These are phyloP conservation scores for Phortica variegata DNA, from an alignment of 1,140 invertebrate species.

Conservation along the genomic window DNA sequence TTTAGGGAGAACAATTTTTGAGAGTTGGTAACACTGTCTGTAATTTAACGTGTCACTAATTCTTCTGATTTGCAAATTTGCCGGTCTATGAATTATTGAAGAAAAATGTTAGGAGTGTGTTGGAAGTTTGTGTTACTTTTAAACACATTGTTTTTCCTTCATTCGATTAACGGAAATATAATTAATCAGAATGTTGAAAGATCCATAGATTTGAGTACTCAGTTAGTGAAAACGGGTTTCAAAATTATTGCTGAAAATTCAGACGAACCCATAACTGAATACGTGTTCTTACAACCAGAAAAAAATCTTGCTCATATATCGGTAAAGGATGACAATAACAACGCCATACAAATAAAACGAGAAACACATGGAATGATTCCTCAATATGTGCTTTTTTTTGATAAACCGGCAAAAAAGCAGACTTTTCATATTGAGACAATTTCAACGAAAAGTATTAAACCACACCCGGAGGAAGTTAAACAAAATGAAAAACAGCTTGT, in stretches of 20 bases:
- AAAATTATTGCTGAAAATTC: slow-evolving; percentile 82
- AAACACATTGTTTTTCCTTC: no score
- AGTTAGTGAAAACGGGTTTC: slow-evolving; percentile 80
- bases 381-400: slow-evolving; percentile 36
- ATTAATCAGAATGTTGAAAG: slow-evolving; percentile 82
- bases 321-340: slow-evolving; percentile 67
- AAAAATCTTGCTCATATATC: slow-evolving; percentile 73
- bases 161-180: slow-evolving; percentile 61
- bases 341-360: slow-evolving; percentile 63
- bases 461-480: slow-evolving; percentile 83
- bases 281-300: slow-evolving; percentile 68
- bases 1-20: no score
- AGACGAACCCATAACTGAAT: slow-evolving; percentile 68
- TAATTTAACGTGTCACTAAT: no score
- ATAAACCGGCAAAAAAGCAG: slow-evolving; percentile 56
- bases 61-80: no score
- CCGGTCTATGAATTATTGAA: no score
- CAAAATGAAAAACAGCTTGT: slow-evolving; percentile 95
- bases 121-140: no score
- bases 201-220: slow-evolving; percentile 81
- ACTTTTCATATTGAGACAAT: slow-evolving; percentile 73
- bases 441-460: slow-evolving; percentile 72
- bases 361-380: slow-evolving; percentile 58
- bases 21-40: no score
- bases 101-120: no score